Evolutionary conservation across 1,140 invertebrate species (phyloP).

Genomic region (Neotoxoptera formosana): DNA sequence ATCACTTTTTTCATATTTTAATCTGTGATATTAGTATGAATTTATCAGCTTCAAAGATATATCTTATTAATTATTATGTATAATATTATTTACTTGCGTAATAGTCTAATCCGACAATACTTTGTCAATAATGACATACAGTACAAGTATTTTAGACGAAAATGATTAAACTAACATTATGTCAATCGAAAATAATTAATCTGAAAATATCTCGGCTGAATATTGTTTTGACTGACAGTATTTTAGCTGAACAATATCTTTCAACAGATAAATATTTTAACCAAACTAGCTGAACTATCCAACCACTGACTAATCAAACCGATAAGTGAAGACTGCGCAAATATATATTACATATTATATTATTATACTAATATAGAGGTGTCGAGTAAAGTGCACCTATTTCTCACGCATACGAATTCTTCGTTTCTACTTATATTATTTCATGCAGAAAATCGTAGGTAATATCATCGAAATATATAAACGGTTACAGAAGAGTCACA

Average conservation of each 20-base stretch:
- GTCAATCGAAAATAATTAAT: neutral
- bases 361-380: neutral
- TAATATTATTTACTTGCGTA: neutral
- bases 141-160: neutral
- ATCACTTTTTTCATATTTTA: neutral
- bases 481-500: no score
- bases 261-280: neutral
- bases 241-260: neutral
- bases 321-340: neutral
- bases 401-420: neutral
- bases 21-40: neutral
- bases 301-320: neutral
- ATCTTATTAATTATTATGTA: neutral
- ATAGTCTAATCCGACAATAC: neutral
- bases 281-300: neutral
- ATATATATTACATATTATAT: neutral
- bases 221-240: neutral
- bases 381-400: neutral
- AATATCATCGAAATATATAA: neutral
- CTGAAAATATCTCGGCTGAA: neutral
- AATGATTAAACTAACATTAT: neutral
- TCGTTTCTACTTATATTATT: neutral
- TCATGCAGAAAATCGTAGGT: slow-evolving; percentile 13
- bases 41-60: neutral
- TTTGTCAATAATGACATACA: neutral